Evolutionary conservation across 2,888 invertebrate genomes (phyloP), one percentile per base, ranked within the genome.

Genomic region (Noctua janthina): DNA sequence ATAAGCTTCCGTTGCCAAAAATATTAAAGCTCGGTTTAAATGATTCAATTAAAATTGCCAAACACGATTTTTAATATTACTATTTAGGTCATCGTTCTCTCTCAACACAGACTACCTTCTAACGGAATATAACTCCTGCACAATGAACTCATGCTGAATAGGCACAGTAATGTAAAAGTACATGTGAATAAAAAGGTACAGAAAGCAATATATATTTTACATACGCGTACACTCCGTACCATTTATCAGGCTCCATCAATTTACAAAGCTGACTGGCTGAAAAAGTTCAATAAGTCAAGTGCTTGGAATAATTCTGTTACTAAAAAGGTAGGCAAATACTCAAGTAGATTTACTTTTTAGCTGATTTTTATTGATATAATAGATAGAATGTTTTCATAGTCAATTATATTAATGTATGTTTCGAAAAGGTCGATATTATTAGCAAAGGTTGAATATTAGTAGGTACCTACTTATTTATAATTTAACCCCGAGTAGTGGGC

Each of bases 221-320:
- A 69, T 64, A 64, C 56, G 67, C 35, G 4, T 73, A 64, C 56
- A 35, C 46, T 39, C 11, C 3, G 35, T 72, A 17, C 64, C 11
- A 74, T 83, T 59, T 72, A 83, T 71, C 81, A 75, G 46, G 59
- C 64, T 64, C 67, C 56, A 82, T 85, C 78, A 73, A 76, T 82
- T 85, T 74, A 15, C 35, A 29, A 66, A 74, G 62, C 73, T 76
- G 82, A 83, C 72, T 82, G 66, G 20, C 56, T 85, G 59, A 29
- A 74, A 74, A 73, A 85, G 76, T 74, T 76, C 79, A 82, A 85
- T 79, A 85, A 85, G 59, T 78, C 49, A 64, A 78, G 67, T 64
- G 68, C 35, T 74, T 39, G 29, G 23, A 81, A 81, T 74, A 85
- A 79, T 82, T 85, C 67, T 82, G 76, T 82, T 74, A 79, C 76